Evolutionary conservation across 2,888 invertebrate species (phyloP).

Genomic region (Patella caerulea): DNA sequence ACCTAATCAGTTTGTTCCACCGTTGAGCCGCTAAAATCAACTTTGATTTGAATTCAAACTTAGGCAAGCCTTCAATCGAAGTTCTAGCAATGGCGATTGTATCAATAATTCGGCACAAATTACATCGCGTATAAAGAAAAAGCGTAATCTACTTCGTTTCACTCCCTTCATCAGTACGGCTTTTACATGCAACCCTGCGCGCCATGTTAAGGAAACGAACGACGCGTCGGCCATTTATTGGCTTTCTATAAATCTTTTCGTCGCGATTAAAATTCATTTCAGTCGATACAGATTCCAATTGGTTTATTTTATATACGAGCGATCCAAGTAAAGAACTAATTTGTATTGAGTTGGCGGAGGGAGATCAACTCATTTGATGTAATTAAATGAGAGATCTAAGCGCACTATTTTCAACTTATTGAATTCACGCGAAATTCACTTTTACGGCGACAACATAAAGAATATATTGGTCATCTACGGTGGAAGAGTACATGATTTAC

Average conservation of each 20-base stretch:
- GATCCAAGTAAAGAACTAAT: not conserved
- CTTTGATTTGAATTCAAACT: conserved; percentile 12
- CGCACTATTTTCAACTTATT: too few relatives aligned
- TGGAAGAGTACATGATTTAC: too few relatives aligned
- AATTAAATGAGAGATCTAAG: too few relatives aligned
- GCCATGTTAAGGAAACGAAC: not conserved
- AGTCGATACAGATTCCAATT: conserved; percentile 1
- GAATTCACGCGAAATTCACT: too few relatives aligned
- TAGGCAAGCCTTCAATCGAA: conserved; percentile 2
- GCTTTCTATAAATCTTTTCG: not conserved
- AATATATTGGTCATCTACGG: too few relatives aligned
- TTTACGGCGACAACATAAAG: too few relatives aligned
- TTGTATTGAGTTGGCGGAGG: not conserved
- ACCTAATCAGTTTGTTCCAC: not conserved
- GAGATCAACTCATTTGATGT: too few relatives aligned
- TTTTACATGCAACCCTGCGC: not conserved
- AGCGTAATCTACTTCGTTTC: conserved; percentile 10
- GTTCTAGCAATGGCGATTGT: not conserved
- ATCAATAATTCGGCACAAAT: conserved; percentile 8
- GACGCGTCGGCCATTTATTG: conserved; percentile 6
- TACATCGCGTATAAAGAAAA: not conserved
- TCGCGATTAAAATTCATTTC: not conserved
- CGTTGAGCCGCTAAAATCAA: not conserved
- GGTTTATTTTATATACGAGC: not conserved
- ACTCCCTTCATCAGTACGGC: not conserved